Conservation (phyloP, 2,113 vertebrate species). For the Triplophysa siluroides region DNA sequence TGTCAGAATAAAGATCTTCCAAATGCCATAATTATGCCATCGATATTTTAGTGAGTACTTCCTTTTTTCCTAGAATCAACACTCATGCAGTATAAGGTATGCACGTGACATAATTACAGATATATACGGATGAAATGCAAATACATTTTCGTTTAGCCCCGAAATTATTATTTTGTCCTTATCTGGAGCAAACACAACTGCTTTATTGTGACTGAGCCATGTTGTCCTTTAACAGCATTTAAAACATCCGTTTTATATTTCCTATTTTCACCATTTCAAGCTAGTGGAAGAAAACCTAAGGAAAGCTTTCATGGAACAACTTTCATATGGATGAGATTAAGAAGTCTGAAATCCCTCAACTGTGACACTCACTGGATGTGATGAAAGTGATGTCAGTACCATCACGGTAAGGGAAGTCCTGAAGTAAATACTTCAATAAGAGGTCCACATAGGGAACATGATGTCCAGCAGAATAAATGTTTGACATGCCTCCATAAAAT, state of each 20-base stretch:
- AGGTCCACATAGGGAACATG: neutral
- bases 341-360: constrained; percentile 15
- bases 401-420: neutral
- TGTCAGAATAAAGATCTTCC: too few relatives aligned
- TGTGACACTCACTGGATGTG: constrained; percentile 13
- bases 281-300: constrained; percentile 41
- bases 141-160: neutral
- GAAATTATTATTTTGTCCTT: neutral
- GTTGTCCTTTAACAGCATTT: constrained; percentile 1
- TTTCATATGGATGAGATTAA: constrained; percentile 36
- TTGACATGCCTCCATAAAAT: neutral
- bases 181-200: neutral
- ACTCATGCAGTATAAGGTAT: neutral
- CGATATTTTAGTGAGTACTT: neutral
- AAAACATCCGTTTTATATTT: neutral
- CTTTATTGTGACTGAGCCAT: neutral
- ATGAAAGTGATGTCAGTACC: constrained; percentile 12
- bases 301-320: constrained; percentile 28
- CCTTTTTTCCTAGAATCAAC: neutral
- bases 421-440: neutral
- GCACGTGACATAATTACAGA: too few relatives aligned
- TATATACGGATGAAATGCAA: too few relatives aligned
- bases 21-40: neutral
- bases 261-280: neutral
- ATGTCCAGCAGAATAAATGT: neutral